Conservation (phyloP, 1,140 invertebrate species). For the Bicyclus anynana region DNA sequence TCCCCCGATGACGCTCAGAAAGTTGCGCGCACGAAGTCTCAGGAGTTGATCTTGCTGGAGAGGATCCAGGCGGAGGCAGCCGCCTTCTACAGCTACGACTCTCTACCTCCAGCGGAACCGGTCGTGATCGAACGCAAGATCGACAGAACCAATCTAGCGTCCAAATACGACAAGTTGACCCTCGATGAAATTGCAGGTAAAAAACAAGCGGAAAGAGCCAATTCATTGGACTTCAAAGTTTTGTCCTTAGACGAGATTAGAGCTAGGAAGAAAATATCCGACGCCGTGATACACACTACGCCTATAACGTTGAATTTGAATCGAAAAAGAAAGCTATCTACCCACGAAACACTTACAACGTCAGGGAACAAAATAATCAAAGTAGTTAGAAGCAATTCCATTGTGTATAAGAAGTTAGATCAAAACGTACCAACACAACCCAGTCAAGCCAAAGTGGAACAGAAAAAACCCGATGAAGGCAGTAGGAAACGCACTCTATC, state of each 20-base stretch:
- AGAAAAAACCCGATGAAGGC: constrained; percentile 32
- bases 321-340: constrained; percentile 32
- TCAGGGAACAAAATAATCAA: constrained; percentile 68
- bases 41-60: constrained; percentile 82
- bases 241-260: constrained; percentile 62
- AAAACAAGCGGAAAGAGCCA: constrained; percentile 34
- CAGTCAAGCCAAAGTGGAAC: constrained; percentile 35
- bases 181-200: constrained; percentile 61
- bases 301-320: constrained; percentile 3
- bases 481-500: constrained; percentile 60
- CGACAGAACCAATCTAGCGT: constrained; percentile 40
- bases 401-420: constrained; percentile 66
- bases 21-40: constrained; percentile 76
- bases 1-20: constrained; percentile 37
- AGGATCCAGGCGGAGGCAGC: constrained; percentile 83
- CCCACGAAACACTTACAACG: constrained; percentile 58
- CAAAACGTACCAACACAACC: constrained; percentile 33
- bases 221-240: constrained; percentile 61
- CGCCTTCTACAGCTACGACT: constrained; percentile 80
- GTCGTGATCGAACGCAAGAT: constrained; percentile 44
- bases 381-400: constrained; percentile 64
- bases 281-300: constrained; percentile 43
- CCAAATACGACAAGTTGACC: constrained; percentile 54
- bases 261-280: constrained; percentile 47
- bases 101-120: constrained; percentile 28